Evolutionary conservation across 35 echinoderm and acorn worm species (phyloP), one percentile per base, ranked within the genome.

Genomic region (Strongylocentrotus purpuratus): DNA sequence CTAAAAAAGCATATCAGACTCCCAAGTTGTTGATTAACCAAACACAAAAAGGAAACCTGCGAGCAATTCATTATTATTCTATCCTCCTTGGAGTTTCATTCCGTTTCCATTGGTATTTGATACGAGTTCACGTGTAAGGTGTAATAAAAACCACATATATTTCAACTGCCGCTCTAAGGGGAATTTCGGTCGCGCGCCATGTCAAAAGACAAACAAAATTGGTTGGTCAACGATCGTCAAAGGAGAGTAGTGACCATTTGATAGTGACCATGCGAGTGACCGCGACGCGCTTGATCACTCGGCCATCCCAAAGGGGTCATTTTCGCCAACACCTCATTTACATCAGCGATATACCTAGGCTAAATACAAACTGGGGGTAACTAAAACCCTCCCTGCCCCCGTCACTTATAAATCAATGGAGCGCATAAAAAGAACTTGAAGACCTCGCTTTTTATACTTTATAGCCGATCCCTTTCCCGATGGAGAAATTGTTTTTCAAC

Each of bases 401-500:
- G 18, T 7, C 28, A 78, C 25, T 55, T 55, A 55, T 55, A 10
- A 78, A 78, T n/a, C 20, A 78, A 78, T 7, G 22, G 28, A 78
- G 65, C 65, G 22, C 28, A n/a, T 78, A 28, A 78, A 11, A 18
- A 78, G 65, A 78, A 78, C 22, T n/a, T 78, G 65, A 78, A 78
- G 65, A 78, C 65, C 20, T 78, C 65, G 65, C 11, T 55, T 78
- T 78, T 78, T 78, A 59, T n/a, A n/a, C n/a, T 78, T 78, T 78
- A 59, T n/a, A n/a, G 7, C 28, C 28, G 65, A 78, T 78, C 65
- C 6, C 65, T n/a, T 78, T 78, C 65, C 2, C 65, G 65, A 28
- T 78, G 25, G 65, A 78, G 65, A 78, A 78, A 78, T 89, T 89
- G 87, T 89, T 89, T 89, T 89, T 46, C 87, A 33, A 45, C 87